These are phyloP conservation scores for Cheilosia grossa DNA, from an alignment of 2,888 invertebrate species.

Conservation along the genomic window DNA sequence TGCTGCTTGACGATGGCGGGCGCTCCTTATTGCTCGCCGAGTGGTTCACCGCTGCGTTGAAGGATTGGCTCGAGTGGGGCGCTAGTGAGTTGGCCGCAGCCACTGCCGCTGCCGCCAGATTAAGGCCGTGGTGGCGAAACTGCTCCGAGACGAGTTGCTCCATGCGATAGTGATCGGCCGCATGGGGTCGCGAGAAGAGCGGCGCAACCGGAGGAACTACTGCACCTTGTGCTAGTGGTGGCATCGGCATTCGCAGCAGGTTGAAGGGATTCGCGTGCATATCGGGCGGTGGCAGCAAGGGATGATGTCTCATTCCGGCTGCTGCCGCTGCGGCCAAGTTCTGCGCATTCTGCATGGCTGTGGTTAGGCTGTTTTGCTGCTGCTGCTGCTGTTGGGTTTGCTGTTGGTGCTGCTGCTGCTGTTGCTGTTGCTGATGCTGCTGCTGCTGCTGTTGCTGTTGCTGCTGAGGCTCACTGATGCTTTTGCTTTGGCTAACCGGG, in stretches of 20 bases:
- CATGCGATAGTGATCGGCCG: slow-evolving; percentile 92
- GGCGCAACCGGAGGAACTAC: slow-evolving; percentile 89
- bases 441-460: slow-evolving; percentile 75
- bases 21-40: slow-evolving; percentile 83
- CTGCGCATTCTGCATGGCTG: slow-evolving; percentile 86
- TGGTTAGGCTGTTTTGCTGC: slow-evolving; percentile 85
- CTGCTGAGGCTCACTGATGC: slow-evolving; percentile 47
- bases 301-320: slow-evolving; percentile 86
- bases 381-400: slow-evolving; percentile 80
- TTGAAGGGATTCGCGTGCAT: slow-evolving; percentile 90
- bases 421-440: slow-evolving; percentile 86
- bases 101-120: slow-evolving; percentile 90
- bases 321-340: slow-evolving; percentile 83
- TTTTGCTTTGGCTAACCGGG: slow-evolving; percentile 73
- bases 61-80: slow-evolving; percentile 85
- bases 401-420: slow-evolving; percentile 77
- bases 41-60: slow-evolving; percentile 80
- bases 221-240: slow-evolving; percentile 88
- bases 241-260: slow-evolving; percentile 90
- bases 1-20: slow-evolving; percentile 82
- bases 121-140: slow-evolving; percentile 91
- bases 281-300: slow-evolving; percentile 88
- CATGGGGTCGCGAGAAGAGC: slow-evolving; percentile 90
- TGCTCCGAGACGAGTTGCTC: slow-evolving; percentile 93
- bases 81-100: slow-evolving; percentile 86